A percentile compares a stretch with the other conserved stretches of the same genome.
phyloP scores from a whole-genome alignment of 2,888 invertebrate species.

The Neria commutata region DNA sequence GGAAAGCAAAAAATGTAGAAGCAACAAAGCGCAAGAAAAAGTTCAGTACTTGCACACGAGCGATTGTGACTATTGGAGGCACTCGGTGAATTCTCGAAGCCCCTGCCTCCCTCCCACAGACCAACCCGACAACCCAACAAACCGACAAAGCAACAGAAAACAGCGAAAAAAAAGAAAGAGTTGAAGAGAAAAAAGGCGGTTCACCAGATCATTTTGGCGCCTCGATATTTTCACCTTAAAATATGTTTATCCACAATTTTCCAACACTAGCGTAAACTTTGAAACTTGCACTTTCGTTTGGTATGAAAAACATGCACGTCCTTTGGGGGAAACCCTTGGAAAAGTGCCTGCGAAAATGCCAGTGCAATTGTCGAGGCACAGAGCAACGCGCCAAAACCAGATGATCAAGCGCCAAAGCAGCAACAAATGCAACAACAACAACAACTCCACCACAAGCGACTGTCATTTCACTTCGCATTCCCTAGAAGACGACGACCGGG shows the following conservation, averaged over 20 bases:
- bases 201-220: slow-evolving; percentile 1
- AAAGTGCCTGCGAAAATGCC: slow-evolving; percentile 27
- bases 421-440: slow-evolving; percentile 24
- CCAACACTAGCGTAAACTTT: slow-evolving; percentile 29
- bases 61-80: slow-evolving; percentile 18
- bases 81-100: slow-evolving; percentile 14
- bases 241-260: slow-evolving; percentile 24
- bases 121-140: slow-evolving; percentile 5
- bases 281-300: slow-evolving; percentile 11
- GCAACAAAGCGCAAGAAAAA: slow-evolving; percentile 2
- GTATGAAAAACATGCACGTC: slow-evolving; percentile 15
- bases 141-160: slow-evolving; percentile 25
- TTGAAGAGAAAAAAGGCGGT: slow-evolving; percentile 19
- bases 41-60: background rate
- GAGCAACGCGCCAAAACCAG: slow-evolving; percentile 37
- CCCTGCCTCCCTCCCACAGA: background rate
- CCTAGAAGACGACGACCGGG: slow-evolving; percentile 30
- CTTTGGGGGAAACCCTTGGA: slow-evolving; percentile 11
- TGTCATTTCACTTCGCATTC: slow-evolving; percentile 34
- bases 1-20: slow-evolving; percentile 11
- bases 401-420: slow-evolving; percentile 40
- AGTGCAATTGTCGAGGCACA: background rate
- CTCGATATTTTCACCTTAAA: slow-evolving; percentile 1
- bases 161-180: slow-evolving; percentile 32
- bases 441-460: slow-evolving; percentile 17